Percentiles rank a stretch among this genome's conserved stretches.
phyloP scores from a whole-genome alignment of 2,888 invertebrate genomes.

The Hypomecis punctinalis region DNA sequence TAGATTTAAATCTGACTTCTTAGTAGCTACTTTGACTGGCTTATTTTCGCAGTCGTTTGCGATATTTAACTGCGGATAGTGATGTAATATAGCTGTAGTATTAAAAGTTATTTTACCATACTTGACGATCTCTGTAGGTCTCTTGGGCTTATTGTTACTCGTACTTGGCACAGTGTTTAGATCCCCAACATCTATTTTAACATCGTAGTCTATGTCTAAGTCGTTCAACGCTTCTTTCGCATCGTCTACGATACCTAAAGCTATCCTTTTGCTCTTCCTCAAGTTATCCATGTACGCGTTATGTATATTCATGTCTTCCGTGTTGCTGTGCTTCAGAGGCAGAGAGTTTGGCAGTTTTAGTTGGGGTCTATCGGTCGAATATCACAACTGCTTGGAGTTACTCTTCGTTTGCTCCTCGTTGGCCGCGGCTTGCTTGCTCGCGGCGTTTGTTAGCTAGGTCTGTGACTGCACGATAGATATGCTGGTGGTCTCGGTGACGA shows the following conservation, averaged over 20 bases:
- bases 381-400: slow-evolving; percentile 81
- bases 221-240: slow-evolving; percentile 70
- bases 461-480: slow-evolving; percentile 89
- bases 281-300: slow-evolving; percentile 78
- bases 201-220: slow-evolving; percentile 52
- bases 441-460: slow-evolving; percentile 88
- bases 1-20: slow-evolving; percentile 67
- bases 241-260: slow-evolving; percentile 74
- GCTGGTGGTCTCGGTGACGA: slow-evolving; percentile 89
- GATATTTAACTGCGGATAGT: slow-evolving; percentile 70
- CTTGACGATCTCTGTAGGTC: slow-evolving; percentile 72
- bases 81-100: slow-evolving; percentile 78
- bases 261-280: slow-evolving; percentile 71
- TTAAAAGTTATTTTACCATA: slow-evolving; percentile 79
- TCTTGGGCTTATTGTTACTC: slow-evolving; percentile 62
- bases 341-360: slow-evolving; percentile 77
- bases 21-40: slow-evolving; percentile 50
- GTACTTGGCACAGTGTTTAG: slow-evolving; percentile 69
- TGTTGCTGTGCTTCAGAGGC: slow-evolving; percentile 77
- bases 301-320: slow-evolving; percentile 77
- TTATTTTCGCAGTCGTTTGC: slow-evolving; percentile 54
- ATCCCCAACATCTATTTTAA: slow-evolving; percentile 52
- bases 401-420: slow-evolving; percentile 61
- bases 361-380: slow-evolving; percentile 73
- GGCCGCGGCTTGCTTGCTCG: slow-evolving; percentile 75